Conservation (phyloP, 2,797 vertebrate genomes). For the Amblyraja radiata region DNA sequence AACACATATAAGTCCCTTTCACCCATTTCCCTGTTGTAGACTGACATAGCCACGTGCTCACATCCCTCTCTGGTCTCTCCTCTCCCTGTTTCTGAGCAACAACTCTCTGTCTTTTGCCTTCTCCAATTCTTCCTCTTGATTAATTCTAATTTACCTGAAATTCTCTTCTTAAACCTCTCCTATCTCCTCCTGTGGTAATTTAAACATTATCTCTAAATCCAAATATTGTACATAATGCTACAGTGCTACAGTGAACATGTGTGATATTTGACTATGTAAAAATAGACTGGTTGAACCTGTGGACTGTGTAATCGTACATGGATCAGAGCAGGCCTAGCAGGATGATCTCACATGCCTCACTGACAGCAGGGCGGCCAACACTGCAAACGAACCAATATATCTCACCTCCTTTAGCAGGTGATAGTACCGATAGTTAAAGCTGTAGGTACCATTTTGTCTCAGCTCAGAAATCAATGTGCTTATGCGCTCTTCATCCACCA, state of each 20-base stretch:
- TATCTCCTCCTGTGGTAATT: neutral
- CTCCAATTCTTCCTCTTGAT: neutral
- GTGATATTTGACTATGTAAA: neutral
- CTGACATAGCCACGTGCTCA: neutral
- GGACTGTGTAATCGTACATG: neutral
- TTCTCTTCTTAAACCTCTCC: too few species aligned
- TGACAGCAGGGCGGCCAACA: neutral
- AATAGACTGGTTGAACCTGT: neutral
- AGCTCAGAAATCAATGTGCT: constrained; percentile 48
- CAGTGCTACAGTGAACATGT: neutral
- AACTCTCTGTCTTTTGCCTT: neutral
- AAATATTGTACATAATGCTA: neutral
- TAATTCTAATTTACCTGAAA: neutral
- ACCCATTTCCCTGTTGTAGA: neutral
- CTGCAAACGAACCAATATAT: neutral
- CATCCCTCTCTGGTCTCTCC: neutral
- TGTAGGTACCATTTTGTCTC: constrained; percentile 47
- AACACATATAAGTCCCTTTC: neutral
- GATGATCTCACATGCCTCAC: neutral
- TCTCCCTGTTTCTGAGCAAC: neutral
- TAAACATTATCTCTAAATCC: too few species aligned
- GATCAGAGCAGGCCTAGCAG: neutral
- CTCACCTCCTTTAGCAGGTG: constrained; percentile 60
- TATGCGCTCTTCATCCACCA: constrained; percentile 55
- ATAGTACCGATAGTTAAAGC: constrained; percentile 56